Evolutionary conservation across 2,888 invertebrate species (phyloP).

Genomic region (Didymodactylos carnosus): DNA sequence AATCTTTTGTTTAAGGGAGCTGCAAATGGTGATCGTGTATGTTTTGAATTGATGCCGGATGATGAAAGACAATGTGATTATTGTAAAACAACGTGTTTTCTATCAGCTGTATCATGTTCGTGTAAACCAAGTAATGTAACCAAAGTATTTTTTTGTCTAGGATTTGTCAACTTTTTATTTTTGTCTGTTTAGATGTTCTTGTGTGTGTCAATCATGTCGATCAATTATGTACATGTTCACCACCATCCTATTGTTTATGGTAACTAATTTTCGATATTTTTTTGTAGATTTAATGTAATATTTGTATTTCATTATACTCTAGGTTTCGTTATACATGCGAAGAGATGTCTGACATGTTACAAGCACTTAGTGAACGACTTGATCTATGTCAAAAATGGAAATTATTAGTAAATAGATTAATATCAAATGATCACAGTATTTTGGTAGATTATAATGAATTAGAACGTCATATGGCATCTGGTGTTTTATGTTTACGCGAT

Average conservation of each 20-base stretch:
- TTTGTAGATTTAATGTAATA: no score
- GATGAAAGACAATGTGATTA: slow-evolving; percentile 79
- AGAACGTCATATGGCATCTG: neutral
- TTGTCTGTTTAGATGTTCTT: slow-evolving; percentile 36
- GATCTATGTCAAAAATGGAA: slow-evolving; percentile 76
- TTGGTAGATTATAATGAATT: neutral
- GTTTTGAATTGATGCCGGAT: slow-evolving; percentile 79
- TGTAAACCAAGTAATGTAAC: slow-evolving; percentile 35
- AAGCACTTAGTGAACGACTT: slow-evolving; percentile 61
- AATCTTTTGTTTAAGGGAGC: slow-evolving; percentile 44
- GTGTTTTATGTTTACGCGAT: neutral
- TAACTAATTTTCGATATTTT: no score
- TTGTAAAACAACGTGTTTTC: slow-evolving; percentile 91
- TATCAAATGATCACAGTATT: neutral
- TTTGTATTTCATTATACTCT: no score
- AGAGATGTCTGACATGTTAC: slow-evolving; percentile 71
- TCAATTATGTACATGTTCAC: slow-evolving; percentile 55
- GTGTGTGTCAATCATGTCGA: slow-evolving; percentile 71
- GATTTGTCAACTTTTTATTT: neutral
- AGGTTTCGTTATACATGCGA: slow-evolving; percentile 80
- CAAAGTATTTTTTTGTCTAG: neutral
- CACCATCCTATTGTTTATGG: slow-evolving; percentile 24
- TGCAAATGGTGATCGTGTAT: slow-evolving; percentile 66
- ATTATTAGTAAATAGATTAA: neutral
- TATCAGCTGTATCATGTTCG: slow-evolving; percentile 75